Evolutionary conservation across 1,140 invertebrate genomes (phyloP).

Genomic region (Diprion similis): DNA sequence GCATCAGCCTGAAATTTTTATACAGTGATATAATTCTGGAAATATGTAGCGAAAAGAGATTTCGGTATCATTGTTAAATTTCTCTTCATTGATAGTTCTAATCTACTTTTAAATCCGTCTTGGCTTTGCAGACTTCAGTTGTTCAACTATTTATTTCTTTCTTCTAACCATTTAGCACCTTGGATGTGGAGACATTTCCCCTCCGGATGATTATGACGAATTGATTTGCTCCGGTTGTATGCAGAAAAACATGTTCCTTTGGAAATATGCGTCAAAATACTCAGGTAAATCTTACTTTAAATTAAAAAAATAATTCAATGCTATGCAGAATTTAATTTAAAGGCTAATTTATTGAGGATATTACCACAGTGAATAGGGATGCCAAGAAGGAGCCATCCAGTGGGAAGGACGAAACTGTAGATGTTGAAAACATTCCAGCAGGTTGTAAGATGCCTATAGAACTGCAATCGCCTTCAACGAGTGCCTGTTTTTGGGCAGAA

Average conservation of each 20-base stretch:
- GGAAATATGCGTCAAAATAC: slow-evolving; percentile 68
- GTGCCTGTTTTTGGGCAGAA: slow-evolving; percentile 71
- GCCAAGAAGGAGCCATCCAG: slow-evolving; percentile 25
- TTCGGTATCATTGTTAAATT: slow-evolving; percentile 15
- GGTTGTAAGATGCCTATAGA: slow-evolving; percentile 47
- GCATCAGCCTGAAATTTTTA: no score
- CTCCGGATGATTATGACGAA: slow-evolving; percentile 74
- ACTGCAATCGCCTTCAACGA: slow-evolving; percentile 20
- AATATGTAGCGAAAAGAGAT: not conserved
- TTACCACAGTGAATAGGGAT: slow-evolving; percentile 23
- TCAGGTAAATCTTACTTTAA: slow-evolving; percentile 42
- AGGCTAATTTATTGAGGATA: not conserved
- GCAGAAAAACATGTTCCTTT: slow-evolving; percentile 76
- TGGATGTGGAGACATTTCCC: slow-evolving; percentile 63
- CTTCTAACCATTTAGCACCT: slow-evolving; percentile 68
- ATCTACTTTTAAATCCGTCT: no score
- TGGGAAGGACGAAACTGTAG: slow-evolving; percentile 37
- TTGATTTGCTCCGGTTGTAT: slow-evolving; percentile 82
- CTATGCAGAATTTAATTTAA: slow-evolving; percentile 2
- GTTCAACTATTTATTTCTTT: slow-evolving; percentile 8
- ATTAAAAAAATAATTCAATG: slow-evolving; percentile 6
- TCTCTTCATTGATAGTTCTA: not conserved
- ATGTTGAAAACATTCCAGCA: slow-evolving; percentile 32
- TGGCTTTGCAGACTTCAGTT: not conserved
- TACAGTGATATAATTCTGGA: no score